Conservation (phyloP, 35 echinoderm and acorn worm species). For the Apostichopus japonicus region DNA sequence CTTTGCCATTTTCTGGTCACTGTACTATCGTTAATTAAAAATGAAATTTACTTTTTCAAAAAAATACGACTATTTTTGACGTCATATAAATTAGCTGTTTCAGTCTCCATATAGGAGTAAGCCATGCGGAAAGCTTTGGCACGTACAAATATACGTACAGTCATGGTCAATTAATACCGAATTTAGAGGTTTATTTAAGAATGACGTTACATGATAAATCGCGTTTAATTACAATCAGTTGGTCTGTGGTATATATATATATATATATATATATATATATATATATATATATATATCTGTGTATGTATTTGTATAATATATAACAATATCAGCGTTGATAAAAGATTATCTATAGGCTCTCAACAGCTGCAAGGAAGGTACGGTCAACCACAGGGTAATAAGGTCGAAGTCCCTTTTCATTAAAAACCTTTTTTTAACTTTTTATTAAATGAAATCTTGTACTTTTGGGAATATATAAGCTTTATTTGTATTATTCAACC, state of each 20-base stretch:
- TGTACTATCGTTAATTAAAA: slow-evolving; percentile 49
- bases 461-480: too few relatives aligned
- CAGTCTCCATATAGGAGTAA: neutral
- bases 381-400: too few relatives aligned
- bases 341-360: too few relatives aligned
- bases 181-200: slow-evolving; percentile 29
- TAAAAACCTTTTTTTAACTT: too few relatives aligned
- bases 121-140: neutral
- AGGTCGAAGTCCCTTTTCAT: too few relatives aligned
- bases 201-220: slow-evolving; percentile 15
- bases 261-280: neutral
- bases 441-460: too few relatives aligned
- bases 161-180: slow-evolving; percentile 36
- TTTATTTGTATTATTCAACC: too few relatives aligned
- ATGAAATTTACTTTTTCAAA: slow-evolving; percentile 20
- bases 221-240: neutral
- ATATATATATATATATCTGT: neutral
- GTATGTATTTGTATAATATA: too few relatives aligned
- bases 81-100: slow-evolving; percentile 10
- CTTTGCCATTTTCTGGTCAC: neutral
- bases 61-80: slow-evolving; percentile 25
- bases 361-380: too few relatives aligned
- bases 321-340: too few relatives aligned
- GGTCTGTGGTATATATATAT: neutral
- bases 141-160: slow-evolving; percentile 38